Evolutionary conservation across 2,888 invertebrate genomes (phyloP).

Genomic region (Aleiodes testaceus): DNA sequence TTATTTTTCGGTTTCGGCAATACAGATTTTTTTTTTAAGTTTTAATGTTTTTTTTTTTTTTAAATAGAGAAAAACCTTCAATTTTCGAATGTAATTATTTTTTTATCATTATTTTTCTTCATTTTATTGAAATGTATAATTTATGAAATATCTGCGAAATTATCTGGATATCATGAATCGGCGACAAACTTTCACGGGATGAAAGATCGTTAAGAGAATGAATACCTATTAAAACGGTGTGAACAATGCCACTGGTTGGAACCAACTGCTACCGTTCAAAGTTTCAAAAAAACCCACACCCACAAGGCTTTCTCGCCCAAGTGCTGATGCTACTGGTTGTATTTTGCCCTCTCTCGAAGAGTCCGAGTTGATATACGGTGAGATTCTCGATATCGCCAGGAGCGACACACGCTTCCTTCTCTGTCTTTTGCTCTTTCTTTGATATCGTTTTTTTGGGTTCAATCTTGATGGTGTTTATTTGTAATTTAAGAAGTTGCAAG

Average conservation of each 20-base stretch:
- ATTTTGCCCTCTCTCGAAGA: slow-evolving; percentile 48
- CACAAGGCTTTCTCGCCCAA: slow-evolving; percentile 9
- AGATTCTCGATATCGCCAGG: slow-evolving; percentile 66
- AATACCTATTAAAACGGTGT: slow-evolving; percentile 70
- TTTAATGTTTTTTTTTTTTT: too few species aligned
- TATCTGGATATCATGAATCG: slow-evolving; percentile 19
- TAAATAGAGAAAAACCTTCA: too few species aligned
- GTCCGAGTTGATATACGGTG: slow-evolving; percentile 67
- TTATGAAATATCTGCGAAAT: background rate
- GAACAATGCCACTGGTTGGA: slow-evolving; percentile 62
- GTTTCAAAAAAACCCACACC: slow-evolving; percentile 15
- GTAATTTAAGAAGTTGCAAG: too few species aligned
- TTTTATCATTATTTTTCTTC: too few species aligned
- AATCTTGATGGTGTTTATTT: background rate
- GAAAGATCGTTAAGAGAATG: slow-evolving; percentile 55
- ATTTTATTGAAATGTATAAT: background rate
- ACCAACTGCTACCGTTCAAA: slow-evolving; percentile 40
- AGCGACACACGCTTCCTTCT: slow-evolving; percentile 24
- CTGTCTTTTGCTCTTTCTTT: slow-evolving; percentile 14
- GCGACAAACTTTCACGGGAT: background rate
- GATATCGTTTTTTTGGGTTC: background rate
- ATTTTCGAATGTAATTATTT: too few species aligned
- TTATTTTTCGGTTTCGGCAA: background rate
- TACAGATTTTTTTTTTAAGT: background rate
- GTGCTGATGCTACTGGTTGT: slow-evolving; percentile 38